Percentiles rank a stretch among this genome's conserved stretches.
Conservation (phyloP, 2,797 vertebrate species). For the Pseudotriccus pelzelni region DNA sequence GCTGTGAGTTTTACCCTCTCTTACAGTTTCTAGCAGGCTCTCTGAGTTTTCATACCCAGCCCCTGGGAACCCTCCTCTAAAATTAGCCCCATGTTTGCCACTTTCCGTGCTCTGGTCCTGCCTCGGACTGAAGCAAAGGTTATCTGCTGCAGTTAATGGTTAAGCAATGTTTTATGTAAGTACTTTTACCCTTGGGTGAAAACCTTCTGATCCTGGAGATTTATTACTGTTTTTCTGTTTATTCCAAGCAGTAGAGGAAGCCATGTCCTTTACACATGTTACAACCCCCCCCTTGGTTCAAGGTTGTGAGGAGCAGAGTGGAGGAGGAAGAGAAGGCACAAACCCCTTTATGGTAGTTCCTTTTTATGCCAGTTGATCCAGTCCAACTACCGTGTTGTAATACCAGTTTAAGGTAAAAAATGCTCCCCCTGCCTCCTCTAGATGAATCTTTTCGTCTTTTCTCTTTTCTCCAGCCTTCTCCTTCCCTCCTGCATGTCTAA, state of each 20-base stretch:
- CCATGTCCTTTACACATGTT: neutral
- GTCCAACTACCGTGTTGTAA: neutral
- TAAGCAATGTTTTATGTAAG: slow-evolving; percentile 15
- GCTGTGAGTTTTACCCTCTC: neutral
- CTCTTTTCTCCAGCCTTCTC: neutral
- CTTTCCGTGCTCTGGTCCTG: neutral
- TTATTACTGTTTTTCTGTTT: neutral
- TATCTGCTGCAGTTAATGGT: slow-evolving; percentile 46
- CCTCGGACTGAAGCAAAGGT: slow-evolving; percentile 16
- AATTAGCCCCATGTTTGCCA: neutral
- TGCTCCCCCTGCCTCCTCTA: neutral
- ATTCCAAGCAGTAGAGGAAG: neutral
- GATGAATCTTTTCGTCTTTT: neutral
- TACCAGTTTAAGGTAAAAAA: neutral
- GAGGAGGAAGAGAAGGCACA: neutral
- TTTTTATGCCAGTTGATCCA: neutral
- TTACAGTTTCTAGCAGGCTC: neutral
- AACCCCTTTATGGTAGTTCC: neutral
- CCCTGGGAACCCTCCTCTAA: neutral
- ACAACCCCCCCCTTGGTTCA: neutral
- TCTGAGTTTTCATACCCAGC: neutral
- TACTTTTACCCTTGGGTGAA: slow-evolving; percentile 40
- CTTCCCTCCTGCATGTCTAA: neutral
- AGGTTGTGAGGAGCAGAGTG: neutral
- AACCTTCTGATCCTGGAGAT: neutral